These are phyloP conservation scores for Neofelis nebulosa DNA, from an alignment of 2,113 vertebrate genomes.

Conservation along the genomic window DNA sequence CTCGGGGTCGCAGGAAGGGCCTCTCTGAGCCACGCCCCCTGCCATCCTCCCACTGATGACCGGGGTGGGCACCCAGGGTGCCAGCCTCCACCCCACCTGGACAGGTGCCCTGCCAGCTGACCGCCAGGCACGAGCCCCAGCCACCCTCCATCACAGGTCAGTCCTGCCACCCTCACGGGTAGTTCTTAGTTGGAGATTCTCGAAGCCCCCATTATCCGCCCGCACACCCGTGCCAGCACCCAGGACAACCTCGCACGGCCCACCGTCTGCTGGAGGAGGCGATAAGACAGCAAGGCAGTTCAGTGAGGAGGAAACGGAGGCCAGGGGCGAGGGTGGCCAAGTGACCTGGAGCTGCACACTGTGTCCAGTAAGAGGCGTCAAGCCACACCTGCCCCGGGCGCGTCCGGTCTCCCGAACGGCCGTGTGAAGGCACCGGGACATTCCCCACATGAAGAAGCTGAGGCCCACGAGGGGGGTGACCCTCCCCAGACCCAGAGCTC, in stretches of 20 bases:
- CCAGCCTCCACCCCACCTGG: neutral
- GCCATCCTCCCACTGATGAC: too few species aligned
- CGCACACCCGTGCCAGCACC: neutral
- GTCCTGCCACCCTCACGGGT: neutral
- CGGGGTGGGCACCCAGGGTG: fast-evolving
- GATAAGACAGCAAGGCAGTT: too few species aligned
- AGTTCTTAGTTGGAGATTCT: too few species aligned
- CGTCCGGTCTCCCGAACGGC: neutral
- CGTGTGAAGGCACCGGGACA: fast-evolving
- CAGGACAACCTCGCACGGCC: neutral
- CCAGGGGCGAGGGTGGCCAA: fast-evolving
- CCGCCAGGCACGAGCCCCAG: fast-evolving
- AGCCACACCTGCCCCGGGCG: neutral
- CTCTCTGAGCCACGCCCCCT: neutral
- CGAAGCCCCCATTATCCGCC: fast-evolving
- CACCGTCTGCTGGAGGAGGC: neutral
- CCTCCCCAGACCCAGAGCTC: neutral
- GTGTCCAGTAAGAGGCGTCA: fast-evolving
- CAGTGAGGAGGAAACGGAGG: neutral
- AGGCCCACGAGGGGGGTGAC: fast-evolving
- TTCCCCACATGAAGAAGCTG: fast-evolving
- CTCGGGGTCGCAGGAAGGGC: fast-evolving
- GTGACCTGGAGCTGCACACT: too few species aligned
- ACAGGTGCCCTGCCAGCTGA: fast-evolving
- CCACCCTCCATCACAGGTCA: neutral